Evolutionary conservation across 2,888 invertebrate genomes (phyloP), one percentile per base, ranked within the genome.

Genomic region (Mesorhabditis belari): DNA sequence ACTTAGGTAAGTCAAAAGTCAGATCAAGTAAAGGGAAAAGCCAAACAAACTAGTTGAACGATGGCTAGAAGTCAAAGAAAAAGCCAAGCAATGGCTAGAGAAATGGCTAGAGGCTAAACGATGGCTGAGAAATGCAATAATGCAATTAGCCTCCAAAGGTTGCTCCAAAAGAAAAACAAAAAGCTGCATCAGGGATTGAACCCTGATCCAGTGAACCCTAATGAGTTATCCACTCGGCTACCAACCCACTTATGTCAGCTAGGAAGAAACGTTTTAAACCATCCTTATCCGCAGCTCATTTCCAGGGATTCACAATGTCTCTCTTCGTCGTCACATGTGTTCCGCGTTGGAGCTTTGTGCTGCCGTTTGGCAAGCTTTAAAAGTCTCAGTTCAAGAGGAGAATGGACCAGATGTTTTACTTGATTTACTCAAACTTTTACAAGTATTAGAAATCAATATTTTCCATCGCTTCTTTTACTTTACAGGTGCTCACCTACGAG

Each of bases 351-450:
- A 70, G 25, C 35, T 77, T 44, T 70, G 74, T 26, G 66, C 60
- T 2, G 55, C 76, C 3, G 69, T 76, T 6, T 75, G 67, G 27
- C 55, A 65, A 9, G 71, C 72, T 55, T 63, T 78, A 23, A 67
- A 69, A 57, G 44, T 61, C 5, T 74, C 75, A 21, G 49, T 76
- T 5, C 50, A 61, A 28, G 76, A 77, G 27, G 66, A 76, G 52
- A 57, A 76, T 5, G 77, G 76, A 25, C 75, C 76, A 3, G 77
- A 78, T 61, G 75, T 74, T 56, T 62, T 76, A 63, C 73, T 77
- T 25, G 77, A 77, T 58, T 71, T 75, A 29, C 62, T 77, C 17
- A 60, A 75, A 21, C 50, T 76, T n/a, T 29, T 73, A 12, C 75
- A 75, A 64, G 74, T 74, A 19, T 12, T 17, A 44, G 19, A 58